phyloP scores from a whole-genome alignment of 37 sponge, comb jelly and placozoan genomes.

The Halichondria panicea region DNA sequence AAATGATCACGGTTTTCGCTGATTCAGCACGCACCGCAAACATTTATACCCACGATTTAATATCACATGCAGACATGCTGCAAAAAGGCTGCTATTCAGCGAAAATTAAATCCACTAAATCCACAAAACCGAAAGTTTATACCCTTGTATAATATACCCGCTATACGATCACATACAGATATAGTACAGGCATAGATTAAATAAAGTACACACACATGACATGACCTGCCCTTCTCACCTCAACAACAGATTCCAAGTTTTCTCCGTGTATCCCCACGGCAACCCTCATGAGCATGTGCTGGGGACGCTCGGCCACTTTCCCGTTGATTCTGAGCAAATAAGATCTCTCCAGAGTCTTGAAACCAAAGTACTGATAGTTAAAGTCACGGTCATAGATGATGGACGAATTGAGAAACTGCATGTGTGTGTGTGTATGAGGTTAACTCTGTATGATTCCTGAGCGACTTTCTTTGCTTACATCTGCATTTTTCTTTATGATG shows the following conservation, averaged over 20 bases:
- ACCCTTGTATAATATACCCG: too few relatives aligned
- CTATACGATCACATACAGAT: too few relatives aligned
- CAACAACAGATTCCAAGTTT: conserved; percentile 86
- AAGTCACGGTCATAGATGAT: conserved; percentile 97
- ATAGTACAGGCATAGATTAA: too few relatives aligned
- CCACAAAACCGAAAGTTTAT: too few relatives aligned
- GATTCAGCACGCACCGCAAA: too few relatives aligned
- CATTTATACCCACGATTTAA: too few relatives aligned
- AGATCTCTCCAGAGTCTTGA: conserved; percentile 97
- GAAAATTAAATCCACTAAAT: too few relatives aligned
- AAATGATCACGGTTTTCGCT: too few relatives aligned
- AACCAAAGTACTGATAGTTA: conserved; percentile 94
- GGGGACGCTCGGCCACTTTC: conserved; percentile 98
- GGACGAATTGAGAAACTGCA: conserved; percentile 87
- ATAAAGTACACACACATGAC: not conserved
- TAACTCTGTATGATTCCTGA: too few relatives aligned
- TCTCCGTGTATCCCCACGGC: conserved; percentile 92
- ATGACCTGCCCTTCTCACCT: conserved; percentile 29
- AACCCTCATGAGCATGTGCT: conserved; percentile 99
- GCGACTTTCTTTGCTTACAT: conserved; percentile 65
- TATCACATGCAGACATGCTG: too few relatives aligned
- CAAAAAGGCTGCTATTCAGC: too few relatives aligned
- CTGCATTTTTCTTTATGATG: conserved; percentile 72
- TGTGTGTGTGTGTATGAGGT: too few relatives aligned
- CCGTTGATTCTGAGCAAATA: conserved; percentile 93